Evolutionary conservation across 2,888 invertebrate species (phyloP).

Genomic region (Cancer borealis): DNA sequence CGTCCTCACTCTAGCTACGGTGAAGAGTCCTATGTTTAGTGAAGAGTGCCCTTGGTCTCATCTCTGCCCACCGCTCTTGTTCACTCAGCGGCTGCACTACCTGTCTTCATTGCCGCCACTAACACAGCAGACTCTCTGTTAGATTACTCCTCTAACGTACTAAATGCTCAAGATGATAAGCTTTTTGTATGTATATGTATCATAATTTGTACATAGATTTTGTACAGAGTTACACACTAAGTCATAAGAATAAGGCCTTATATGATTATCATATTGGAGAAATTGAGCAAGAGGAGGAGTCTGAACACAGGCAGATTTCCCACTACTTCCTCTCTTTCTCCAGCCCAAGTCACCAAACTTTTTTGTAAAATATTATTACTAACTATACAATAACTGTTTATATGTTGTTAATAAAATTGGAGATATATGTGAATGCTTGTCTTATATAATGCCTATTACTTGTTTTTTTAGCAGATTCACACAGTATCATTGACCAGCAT

Average conservation of each 20-base stretch:
- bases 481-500: not conserved
- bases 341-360: slow-evolving; percentile 66
- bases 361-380: slow-evolving; percentile 72
- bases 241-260: slow-evolving; percentile 71
- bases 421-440: slow-evolving; percentile 56
- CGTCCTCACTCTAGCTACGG: slow-evolving; percentile 77
- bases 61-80: slow-evolving; percentile 66
- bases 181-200: slow-evolving; percentile 73
- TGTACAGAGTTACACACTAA: slow-evolving; percentile 75
- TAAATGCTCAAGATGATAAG: slow-evolving; percentile 75
- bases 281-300: slow-evolving; percentile 4
- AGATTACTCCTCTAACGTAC: slow-evolving; percentile 73
- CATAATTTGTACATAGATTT: slow-evolving; percentile 68
- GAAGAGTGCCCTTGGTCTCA: slow-evolving; percentile 46
- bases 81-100: slow-evolving; percentile 59
- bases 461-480: not conserved
- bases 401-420: slow-evolving; percentile 75
- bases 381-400: slow-evolving; percentile 74
- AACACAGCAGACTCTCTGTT: slow-evolving; percentile 75
- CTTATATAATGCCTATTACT: not conserved
- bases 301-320: not conserved
- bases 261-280: slow-evolving; percentile 40
- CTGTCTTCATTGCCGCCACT: slow-evolving; percentile 68
- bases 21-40: slow-evolving; percentile 77
- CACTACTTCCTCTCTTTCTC: not conserved